Evolutionary conservation across 1,140 invertebrate species (phyloP).

Genomic region (Gryon sp.): DNA sequence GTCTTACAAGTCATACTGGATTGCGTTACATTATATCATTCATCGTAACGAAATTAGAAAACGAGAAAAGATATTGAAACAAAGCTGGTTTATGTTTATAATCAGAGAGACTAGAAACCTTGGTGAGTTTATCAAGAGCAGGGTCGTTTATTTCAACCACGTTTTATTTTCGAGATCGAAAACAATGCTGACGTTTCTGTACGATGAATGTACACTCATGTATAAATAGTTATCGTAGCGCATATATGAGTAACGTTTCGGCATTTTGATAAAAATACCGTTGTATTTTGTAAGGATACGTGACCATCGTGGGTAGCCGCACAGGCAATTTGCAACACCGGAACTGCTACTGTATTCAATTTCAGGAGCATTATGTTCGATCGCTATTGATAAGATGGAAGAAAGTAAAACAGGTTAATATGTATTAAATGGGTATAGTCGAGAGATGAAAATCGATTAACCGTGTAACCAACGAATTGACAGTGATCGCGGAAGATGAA

Average conservation of each 20-base stretch:
- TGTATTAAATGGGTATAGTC: constrained; percentile 15
- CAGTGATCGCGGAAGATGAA: constrained; percentile 49
- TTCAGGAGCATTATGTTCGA: constrained; percentile 54
- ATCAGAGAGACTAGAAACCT: too few relatives aligned
- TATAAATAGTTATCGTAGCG: constrained; percentile 24
- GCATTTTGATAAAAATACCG: constrained; percentile 25
- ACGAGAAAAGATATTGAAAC: too few relatives aligned
- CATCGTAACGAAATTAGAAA: too few relatives aligned
- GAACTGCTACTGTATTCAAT: constrained; percentile 48
- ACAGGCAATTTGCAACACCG: constrained; percentile 47
- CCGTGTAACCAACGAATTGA: constrained; percentile 41
- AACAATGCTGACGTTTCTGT: constrained; percentile 26
- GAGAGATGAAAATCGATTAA: constrained; percentile 34
- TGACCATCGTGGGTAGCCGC: constrained; percentile 41
- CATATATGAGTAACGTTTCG: constrained; percentile 11
- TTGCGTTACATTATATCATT: too few relatives aligned
- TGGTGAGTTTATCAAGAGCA: constrained; percentile 7
- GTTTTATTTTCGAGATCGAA: constrained; percentile 23
- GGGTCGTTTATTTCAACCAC: constrained; percentile 14
- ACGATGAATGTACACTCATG: too few relatives aligned
- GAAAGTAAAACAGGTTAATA: constrained; percentile 37
- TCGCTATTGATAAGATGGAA: constrained; percentile 32
- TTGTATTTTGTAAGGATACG: constrained; percentile 24
- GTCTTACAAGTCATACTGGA: too few relatives aligned
- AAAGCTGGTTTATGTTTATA: too few relatives aligned